Percentiles rank a stretch among this genome's conserved stretches.
phyloP scores from a whole-genome alignment of 2,113 vertebrate species.

The Prochilodus magdalenae region DNA sequence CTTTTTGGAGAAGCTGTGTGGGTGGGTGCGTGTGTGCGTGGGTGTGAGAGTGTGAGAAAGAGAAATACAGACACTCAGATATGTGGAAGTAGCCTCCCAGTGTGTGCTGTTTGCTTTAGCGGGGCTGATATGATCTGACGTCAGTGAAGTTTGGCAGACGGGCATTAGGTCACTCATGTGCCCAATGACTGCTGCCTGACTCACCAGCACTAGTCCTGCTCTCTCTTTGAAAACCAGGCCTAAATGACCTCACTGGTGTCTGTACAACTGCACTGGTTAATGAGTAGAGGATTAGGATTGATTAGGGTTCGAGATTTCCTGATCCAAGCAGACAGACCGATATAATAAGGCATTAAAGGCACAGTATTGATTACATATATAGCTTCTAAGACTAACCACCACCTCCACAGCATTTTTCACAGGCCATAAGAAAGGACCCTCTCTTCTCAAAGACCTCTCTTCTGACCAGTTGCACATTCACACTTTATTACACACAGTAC shows the following conservation, averaged over 20 bases:
- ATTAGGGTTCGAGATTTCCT: background rate
- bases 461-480: too few species aligned
- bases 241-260: background rate
- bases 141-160: conserved; percentile 42
- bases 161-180: conserved; percentile 40
- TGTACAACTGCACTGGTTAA: background rate
- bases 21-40: background rate
- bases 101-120: conserved; percentile 43
- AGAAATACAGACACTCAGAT: background rate
- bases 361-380: too few species aligned
- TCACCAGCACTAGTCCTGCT: conserved; percentile 28
- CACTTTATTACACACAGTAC: too few species aligned
- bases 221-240: background rate
- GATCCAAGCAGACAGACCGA: too few species aligned
- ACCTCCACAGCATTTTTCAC: too few species aligned
- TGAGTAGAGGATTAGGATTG: background rate
- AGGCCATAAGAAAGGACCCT: too few species aligned
- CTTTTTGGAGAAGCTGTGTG: too few species aligned
- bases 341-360: background rate
- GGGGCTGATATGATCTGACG: conserved; percentile 42
- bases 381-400: too few species aligned
- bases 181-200: conserved; percentile 40
- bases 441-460: too few species aligned
- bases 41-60: conserved; percentile 4
- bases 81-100: conserved; percentile 43